Conservation (phyloP, 2,797 vertebrate species). For the Moxostoma hubbsi region DNA sequence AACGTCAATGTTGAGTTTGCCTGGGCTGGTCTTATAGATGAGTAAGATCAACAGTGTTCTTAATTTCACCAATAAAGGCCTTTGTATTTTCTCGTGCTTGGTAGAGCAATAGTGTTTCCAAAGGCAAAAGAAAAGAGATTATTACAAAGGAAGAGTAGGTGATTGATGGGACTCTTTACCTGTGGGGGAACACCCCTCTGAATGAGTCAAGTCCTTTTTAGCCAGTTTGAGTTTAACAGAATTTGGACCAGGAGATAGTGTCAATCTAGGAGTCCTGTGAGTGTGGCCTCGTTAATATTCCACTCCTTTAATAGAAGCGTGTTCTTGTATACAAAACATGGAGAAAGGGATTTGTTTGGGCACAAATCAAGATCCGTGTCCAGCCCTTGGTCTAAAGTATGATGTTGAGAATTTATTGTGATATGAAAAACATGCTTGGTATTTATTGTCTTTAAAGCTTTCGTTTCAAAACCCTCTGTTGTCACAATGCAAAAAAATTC, state of each 20-base stretch:
- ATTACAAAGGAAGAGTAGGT: background rate
- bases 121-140: constrained; percentile 28
- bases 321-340: constrained; percentile 19
- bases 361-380: constrained; percentile 10
- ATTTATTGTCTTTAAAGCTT: constrained; percentile 72
- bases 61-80: constrained; percentile 63
- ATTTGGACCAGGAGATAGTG: background rate
- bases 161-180: constrained; percentile 12
- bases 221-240: background rate
- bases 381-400: constrained; percentile 45
- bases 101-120: constrained; percentile 52
- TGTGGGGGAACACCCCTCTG: background rate
- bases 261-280: constrained; percentile 14
- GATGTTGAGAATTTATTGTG: constrained; percentile 62
- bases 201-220: background rate
- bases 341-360: constrained; percentile 11
- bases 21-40: constrained; percentile 12
- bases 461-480: constrained; percentile 48
- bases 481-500: constrained; percentile 53
- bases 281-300: constrained; percentile 8
- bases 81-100: constrained; percentile 62
- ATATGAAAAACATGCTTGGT: constrained; percentile 61
- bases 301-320: constrained; percentile 13
- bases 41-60: constrained; percentile 56
- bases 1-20: constrained; percentile 1